Base-by-base conservation (phyloP, 2,113 vertebrate species). In the Sapayoa aenigma region DNA sequence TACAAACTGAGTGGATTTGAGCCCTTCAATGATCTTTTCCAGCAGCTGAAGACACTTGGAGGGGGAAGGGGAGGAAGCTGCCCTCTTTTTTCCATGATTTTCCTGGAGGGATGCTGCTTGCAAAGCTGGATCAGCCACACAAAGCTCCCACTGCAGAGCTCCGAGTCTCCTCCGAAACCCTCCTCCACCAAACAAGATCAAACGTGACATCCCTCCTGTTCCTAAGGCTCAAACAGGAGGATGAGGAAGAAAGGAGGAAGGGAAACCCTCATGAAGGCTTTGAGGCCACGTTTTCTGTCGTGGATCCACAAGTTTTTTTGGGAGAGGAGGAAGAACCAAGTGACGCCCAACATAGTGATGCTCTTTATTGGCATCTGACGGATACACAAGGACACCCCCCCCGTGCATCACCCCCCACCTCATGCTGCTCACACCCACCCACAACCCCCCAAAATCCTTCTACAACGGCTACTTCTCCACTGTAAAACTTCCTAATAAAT, bases 351-450 rank as follows among this genome's bases (percentile, higher is more conserved):
- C 6, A 4, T 44, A 31, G 46, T 11, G 92, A 96, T 81, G 93
- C 89, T 96, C 73, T 96, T 97, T 97, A 97, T 96, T 97, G 89
- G 93, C 91, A 93, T 71, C 90, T 5, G 12, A 82, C 21, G 3
- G 77, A 66, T 94, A 97, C 93, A 94, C 86, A 85, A 62, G 52
- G 95, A 94, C 92, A 93, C 20, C 37, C 41, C 22, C 86, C 71
- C 91, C 84, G 60, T 83, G 87, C 94, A 83, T 72, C 60, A 0
- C 67, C 76, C 63, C 63, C 50, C 53, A 7, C 74, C 41, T 71
- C 81, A 81, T 87, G 79, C 80, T 82, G 76, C 76, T 78, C 84
- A 25, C 47, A 25, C 21, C 55, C 60, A 60, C 9, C 63, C 60
- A 62, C 53, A n/a, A 11, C 30, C 44, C 56, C 90, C 44, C 39